Evolutionary conservation across 2,797 vertebrate genomes (phyloP).

Genomic region (Hippoglossus hippoglossus): DNA sequence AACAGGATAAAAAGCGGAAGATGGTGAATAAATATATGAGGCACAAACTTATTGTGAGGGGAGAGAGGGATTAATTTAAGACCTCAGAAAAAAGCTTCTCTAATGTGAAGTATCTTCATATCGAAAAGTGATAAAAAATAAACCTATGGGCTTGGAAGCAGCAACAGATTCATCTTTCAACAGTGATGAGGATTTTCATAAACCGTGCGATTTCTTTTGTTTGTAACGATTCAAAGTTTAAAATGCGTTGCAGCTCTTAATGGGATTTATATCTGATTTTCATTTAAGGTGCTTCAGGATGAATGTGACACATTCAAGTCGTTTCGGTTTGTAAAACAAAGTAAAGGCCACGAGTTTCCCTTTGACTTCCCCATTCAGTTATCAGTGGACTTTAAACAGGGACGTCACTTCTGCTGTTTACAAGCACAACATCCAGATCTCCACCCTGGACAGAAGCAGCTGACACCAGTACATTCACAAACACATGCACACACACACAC

Average conservation of each 20-base stretch:
- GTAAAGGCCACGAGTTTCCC: constrained; percentile 45
- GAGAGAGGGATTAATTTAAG: not conserved
- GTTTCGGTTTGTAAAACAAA: constrained; percentile 40
- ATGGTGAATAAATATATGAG: not conserved
- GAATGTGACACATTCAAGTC: constrained; percentile 3
- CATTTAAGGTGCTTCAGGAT: constrained; percentile 25
- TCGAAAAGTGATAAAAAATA: no score
- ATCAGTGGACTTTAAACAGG: constrained; percentile 63
- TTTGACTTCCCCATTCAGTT: constrained; percentile 29
- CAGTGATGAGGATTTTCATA: not conserved
- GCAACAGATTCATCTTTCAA: not conserved
- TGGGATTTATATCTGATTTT: constrained; percentile 35
- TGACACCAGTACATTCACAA: constrained; percentile 19
- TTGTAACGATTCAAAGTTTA: no score
- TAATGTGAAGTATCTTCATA: not conserved
- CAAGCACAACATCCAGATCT: constrained; percentile 32
- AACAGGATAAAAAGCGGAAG: constrained; percentile 17
- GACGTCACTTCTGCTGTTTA: constrained; percentile 36
- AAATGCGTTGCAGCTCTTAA: no score
- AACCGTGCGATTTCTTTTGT: not conserved
- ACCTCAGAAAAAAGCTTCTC: not conserved
- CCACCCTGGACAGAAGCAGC: constrained; percentile 2
- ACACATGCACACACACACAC: not conserved
- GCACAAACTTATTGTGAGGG: not conserved
- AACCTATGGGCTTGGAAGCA: not conserved